These are phyloP conservation scores for Achroia grisella DNA, from an alignment of 1,140 invertebrate genomes.

Conservation along the genomic window DNA sequence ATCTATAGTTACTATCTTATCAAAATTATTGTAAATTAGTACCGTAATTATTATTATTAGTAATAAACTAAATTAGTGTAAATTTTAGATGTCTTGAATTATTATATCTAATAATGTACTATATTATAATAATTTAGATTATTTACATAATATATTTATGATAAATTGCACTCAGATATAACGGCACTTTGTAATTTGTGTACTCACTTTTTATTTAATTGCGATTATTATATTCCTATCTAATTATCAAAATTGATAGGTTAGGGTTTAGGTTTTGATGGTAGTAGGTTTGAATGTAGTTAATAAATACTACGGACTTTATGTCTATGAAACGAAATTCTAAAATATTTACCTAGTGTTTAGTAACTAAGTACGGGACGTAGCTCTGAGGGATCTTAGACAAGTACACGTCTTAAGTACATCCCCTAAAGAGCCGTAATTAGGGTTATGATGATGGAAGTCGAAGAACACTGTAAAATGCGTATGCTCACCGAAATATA, in stretches of 20 bases:
- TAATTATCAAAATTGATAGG: constrained; percentile 6
- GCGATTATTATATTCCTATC: constrained; percentile 28
- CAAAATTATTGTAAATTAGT: too few relatives aligned
- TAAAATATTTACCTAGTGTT: constrained; percentile 58
- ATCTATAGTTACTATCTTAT: too few relatives aligned
- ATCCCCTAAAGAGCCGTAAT: not conserved
- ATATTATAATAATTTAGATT: not conserved
- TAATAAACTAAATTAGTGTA: not conserved
- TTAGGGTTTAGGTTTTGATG: constrained; percentile 10
- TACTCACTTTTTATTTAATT: constrained; percentile 31
- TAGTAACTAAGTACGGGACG: constrained; percentile 39
- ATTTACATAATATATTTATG: constrained; percentile 4
- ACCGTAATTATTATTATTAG: too few relatives aligned
- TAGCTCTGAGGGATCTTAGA: constrained; percentile 11
- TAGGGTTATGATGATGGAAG: too few relatives aligned
- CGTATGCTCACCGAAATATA: too few relatives aligned
- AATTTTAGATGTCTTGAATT: constrained; percentile 1
- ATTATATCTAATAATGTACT: not conserved
- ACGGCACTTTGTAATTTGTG: constrained; percentile 27
- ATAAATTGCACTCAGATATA: constrained; percentile 23
- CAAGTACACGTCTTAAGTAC: not conserved
- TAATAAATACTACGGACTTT: constrained; percentile 19
- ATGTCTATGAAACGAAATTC: constrained; percentile 66
- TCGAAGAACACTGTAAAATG: too few relatives aligned
- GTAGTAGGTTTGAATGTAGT: constrained; percentile 32